phyloP scores from a whole-genome alignment of 2,113 vertebrate species.

The Agapornis roseicollis region DNA sequence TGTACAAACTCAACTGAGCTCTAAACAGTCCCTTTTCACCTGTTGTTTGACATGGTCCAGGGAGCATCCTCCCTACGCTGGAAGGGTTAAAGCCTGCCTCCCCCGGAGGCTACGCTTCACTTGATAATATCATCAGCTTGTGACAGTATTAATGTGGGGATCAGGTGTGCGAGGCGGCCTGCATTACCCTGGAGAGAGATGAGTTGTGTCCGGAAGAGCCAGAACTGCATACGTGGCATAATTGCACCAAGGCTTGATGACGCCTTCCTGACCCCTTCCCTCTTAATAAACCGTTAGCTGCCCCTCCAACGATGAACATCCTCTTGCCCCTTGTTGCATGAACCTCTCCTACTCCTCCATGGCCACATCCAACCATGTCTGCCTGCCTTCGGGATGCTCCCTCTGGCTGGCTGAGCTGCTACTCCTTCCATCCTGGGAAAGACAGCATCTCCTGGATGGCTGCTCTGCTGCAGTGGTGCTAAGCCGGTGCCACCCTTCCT shows the following conservation, averaged over 20 bases:
- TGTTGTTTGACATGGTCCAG: not conserved
- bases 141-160: constrained; percentile 60
- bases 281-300: not conserved
- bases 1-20: not conserved
- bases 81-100: constrained; percentile 44
- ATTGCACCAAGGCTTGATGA: not conserved
- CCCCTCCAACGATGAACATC: not conserved
- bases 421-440: not conserved
- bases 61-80: fast-evolving
- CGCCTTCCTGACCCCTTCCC: constrained; percentile 4
- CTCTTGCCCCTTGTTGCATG: not conserved
- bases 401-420: fast-evolving
- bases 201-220: constrained; percentile 29
- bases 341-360: not conserved
- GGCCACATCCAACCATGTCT: fast-evolving
- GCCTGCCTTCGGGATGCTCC: not conserved
- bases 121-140: constrained; percentile 59
- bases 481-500: not conserved
- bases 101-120: constrained; percentile 8
- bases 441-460: not conserved
- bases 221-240: not conserved
- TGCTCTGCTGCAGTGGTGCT: not conserved
- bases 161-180: constrained; percentile 30
- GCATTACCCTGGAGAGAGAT: constrained; percentile 59
- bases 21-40: not conserved